phyloP scores from a whole-genome alignment of 2,888 invertebrate genomes.

The Eupithecia pulchellata region DNA sequence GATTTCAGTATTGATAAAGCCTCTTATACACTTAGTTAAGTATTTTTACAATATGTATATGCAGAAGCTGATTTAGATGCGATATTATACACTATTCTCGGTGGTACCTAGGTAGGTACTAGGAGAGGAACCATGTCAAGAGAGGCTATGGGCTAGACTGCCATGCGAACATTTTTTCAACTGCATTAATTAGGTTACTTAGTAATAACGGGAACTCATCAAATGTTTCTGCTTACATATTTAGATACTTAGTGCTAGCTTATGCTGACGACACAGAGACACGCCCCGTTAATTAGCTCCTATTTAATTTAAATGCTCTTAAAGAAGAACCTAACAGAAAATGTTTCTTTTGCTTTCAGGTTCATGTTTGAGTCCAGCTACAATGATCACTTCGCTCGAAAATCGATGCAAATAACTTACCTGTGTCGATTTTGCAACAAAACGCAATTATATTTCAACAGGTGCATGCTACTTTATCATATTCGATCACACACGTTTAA shows the following conservation, averaged over 20 bases:
- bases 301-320: background rate
- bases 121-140: background rate
- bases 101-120: background rate
- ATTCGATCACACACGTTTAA: constrained; percentile 79
- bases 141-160: background rate
- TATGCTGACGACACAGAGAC: background rate
- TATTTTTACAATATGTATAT: background rate
- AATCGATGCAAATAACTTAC: constrained; percentile 75
- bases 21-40: background rate
- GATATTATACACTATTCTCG: background rate
- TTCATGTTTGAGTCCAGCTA: constrained; percentile 73
- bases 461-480: constrained; percentile 79
- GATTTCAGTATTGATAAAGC: too few species aligned
- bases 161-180: background rate
- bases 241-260: background rate
- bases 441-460: constrained; percentile 69
- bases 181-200: background rate
- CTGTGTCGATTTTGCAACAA: constrained; percentile 69
- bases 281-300: background rate
- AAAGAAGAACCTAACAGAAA: background rate
- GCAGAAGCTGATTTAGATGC: background rate
- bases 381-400: constrained; percentile 69
- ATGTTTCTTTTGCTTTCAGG: constrained; percentile 60
- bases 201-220: background rate
- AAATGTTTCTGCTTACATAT: background rate